Percentiles rank a stretch among this genome's conserved stretches.
Conservation (phyloP, 1,140 invertebrate species). For the Rhagoletis pomonella region DNA sequence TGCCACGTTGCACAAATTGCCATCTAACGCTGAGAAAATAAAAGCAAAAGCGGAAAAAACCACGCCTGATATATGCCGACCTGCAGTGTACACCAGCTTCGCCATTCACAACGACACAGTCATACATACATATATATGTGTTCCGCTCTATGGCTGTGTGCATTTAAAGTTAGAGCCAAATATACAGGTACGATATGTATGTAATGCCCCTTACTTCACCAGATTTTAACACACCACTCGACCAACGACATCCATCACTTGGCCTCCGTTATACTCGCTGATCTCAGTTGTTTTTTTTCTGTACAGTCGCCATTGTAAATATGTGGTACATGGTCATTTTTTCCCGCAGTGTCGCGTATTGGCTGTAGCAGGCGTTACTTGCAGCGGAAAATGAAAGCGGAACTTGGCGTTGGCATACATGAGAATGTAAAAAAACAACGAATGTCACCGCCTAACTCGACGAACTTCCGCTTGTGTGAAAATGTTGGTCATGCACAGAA, state of each 20-base stretch:
- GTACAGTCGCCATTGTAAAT: neutral
- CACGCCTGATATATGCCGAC: too few relatives aligned
- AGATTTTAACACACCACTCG: neutral
- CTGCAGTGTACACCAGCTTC: neutral
- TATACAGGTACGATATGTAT: too few relatives aligned
- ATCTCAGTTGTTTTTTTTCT: neutral
- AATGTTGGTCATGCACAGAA: neutral
- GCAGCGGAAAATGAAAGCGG: conserved; percentile 33
- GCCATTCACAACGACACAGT: neutral
- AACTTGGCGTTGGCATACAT: conserved; percentile 21
- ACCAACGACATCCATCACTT: neutral
- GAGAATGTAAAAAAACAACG: neutral
- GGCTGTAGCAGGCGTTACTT: neutral
- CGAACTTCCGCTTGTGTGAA: conserved; percentile 30
- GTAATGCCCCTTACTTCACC: too few relatives aligned
- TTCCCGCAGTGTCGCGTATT: neutral
- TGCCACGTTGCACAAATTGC: neutral
- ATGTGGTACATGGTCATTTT: neutral
- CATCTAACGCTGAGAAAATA: neutral
- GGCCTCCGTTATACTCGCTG: neutral
- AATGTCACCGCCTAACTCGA: neutral
- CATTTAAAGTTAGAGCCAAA: too few relatives aligned
- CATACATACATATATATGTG: too few relatives aligned
- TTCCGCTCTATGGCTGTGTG: too few relatives aligned
- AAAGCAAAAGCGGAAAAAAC: neutral